Evolutionary conservation across 2,888 invertebrate species (phyloP), one percentile per base, ranked within the genome.

Genomic region (Morpho achilles): DNA sequence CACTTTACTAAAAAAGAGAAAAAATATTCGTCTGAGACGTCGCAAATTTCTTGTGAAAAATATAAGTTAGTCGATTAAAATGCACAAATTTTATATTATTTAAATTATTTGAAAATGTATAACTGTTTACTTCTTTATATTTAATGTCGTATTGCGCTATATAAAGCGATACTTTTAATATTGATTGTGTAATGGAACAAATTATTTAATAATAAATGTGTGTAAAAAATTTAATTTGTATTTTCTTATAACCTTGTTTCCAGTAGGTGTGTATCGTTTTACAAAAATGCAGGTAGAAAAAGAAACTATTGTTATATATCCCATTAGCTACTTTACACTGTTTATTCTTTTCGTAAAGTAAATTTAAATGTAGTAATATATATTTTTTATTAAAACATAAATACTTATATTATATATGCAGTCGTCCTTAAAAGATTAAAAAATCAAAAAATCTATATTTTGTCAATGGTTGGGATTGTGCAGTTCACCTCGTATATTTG

Each of bases 401-500:
- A 32, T 2, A 32, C 32, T 32, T 32, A 32, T 32, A 32, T 32
- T 32, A 5, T 32, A 3, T 32, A 32, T 32, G 3, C 5, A 32
- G 32, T 32, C 32, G 32, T 32, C 16, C 16, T 16, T 16, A 32
- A 5, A 5, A 32, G 5, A 32, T 32, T 32, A 32, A 5, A 32
- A 3, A 32, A 32, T 32, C 9, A 9, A 4, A 22, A 42, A 9
- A 42, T 16, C 10, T n/a, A 1, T 6, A 32, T 10, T 52, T 32
- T n/a, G 1, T 47, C 53, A 47, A 49, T 75, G 74, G 42, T 74
- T 80, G 3, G 80, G 80, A 50, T 82, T 85, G 57, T 77, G 59
- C 32, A 89, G 67, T 64, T 89, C 89, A 8, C 88, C 88, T 55
- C 88, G 69, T 53, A 88, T 84, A 43, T 82, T 82, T 0, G 83